phyloP scores from a whole-genome alignment of 2,888 invertebrate genomes.

The Perithous albicinctus region DNA sequence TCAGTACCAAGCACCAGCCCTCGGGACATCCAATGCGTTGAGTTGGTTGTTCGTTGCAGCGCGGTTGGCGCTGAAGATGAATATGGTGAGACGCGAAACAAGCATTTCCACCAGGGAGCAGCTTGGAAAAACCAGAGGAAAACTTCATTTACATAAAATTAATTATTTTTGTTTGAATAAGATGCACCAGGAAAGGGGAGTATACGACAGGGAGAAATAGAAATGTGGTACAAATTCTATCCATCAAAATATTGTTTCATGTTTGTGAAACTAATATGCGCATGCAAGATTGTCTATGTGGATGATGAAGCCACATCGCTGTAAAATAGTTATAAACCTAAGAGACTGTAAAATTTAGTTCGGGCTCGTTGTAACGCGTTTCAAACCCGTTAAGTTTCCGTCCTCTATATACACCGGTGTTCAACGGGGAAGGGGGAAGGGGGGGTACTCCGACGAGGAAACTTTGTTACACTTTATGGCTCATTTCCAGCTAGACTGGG shows the following conservation, averaged over 20 bases:
- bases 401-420: conserved; percentile 9
- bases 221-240: neutral
- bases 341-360: conserved; percentile 64
- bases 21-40: conserved; percentile 8
- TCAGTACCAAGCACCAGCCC: neutral
- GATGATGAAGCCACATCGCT: conserved; percentile 28
- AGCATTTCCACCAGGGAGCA: neutral
- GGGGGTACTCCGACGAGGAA: conserved; percentile 49
- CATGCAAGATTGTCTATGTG: neutral
- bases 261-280: neutral
- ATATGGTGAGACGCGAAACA: conserved; percentile 40
- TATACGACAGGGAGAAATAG: conserved; percentile 20
- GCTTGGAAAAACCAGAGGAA: conserved; percentile 24
- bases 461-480: conserved; percentile 67
- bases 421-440: conserved; percentile 21
- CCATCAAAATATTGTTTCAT: neutral
- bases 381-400: conserved; percentile 47
- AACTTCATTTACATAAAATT: conserved; percentile 60
- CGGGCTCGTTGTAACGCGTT: conserved; percentile 28
- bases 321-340: conserved; percentile 61
- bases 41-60: conserved; percentile 4
- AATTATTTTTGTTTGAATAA: conserved; percentile 58
- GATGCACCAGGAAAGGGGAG: conserved; percentile 23
- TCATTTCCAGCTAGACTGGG: conserved; percentile 64
- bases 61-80: neutral